These are phyloP conservation scores for Stegana nigrithorax DNA, from an alignment of 2,888 invertebrate species.

Conservation along the genomic window DNA sequence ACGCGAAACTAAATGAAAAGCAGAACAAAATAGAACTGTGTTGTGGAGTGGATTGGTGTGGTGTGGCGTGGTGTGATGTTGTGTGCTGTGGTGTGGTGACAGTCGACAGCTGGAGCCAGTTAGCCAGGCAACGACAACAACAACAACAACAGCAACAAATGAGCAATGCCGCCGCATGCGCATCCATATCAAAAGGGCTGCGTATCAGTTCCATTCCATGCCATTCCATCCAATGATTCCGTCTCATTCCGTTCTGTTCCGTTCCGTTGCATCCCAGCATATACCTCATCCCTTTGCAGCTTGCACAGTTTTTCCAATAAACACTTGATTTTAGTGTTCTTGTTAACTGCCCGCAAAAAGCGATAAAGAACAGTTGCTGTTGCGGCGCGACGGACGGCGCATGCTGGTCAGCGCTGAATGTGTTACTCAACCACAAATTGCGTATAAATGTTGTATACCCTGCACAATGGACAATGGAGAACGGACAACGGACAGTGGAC, in stretches of 20 bases:
- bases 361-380: slow-evolving; percentile 53
- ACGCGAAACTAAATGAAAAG: no score
- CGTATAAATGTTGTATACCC: slow-evolving; percentile 51
- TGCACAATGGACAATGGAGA: no score
- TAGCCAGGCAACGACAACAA: slow-evolving; percentile 35
- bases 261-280: background rate
- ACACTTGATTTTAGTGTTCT: slow-evolving; percentile 31
- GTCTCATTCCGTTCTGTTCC: background rate
- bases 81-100: background rate
- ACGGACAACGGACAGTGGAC: no score
- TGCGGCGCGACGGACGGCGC: slow-evolving; percentile 34
- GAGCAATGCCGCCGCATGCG: slow-evolving; percentile 6
- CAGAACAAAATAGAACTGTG: no score
- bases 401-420: slow-evolving; percentile 38
- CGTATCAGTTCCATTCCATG: background rate
- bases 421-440: slow-evolving; percentile 64
- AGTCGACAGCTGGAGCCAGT: slow-evolving; percentile 51
- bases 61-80: no score
- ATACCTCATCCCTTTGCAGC: background rate
- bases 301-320: background rate
- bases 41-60: no score
- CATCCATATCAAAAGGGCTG: background rate
- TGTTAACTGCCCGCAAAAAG: slow-evolving; percentile 53
- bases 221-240: background rate
- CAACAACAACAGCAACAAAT: slow-evolving; percentile 1